phyloP scores from a whole-genome alignment of 2,113 vertebrate genomes.

The Ctenodactylus gundi region DNA sequence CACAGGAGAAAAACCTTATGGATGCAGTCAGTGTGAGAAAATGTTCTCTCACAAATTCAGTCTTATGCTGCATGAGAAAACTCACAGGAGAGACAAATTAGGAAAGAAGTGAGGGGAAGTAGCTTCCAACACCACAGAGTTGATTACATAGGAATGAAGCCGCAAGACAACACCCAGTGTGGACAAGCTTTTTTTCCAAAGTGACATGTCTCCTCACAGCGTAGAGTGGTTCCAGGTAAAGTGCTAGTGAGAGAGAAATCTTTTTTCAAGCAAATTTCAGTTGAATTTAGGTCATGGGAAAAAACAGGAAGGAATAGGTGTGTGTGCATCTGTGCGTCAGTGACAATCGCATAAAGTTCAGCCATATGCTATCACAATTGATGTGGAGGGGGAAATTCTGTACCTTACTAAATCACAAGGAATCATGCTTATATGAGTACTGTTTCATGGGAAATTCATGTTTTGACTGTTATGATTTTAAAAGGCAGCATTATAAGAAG shows the following conservation, averaged over 20 bases:
- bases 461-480: background rate
- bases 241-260: background rate
- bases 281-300: background rate
- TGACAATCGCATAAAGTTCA: background rate
- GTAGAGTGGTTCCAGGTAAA: background rate
- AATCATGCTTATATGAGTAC: background rate
- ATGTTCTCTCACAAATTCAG: conserved; percentile 17
- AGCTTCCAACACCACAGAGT: too few species aligned
- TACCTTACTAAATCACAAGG: background rate
- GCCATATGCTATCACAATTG: background rate
- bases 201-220: too few species aligned
- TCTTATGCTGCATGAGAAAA: conserved; percentile 9
- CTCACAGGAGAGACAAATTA: background rate
- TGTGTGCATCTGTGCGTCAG: background rate
- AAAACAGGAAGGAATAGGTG: background rate
- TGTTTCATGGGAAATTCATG: background rate
- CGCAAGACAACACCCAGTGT: too few species aligned
- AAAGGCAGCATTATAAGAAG: too few species aligned
- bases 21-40: conserved; percentile 14
- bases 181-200: too few species aligned
- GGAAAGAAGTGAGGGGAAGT: background rate
- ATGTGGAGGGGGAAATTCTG: background rate
- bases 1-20: too few species aligned
- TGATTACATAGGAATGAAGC: too few species aligned
- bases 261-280: background rate